A percentile compares a stretch with the other conserved stretches of the same genome.
Conservation (phyloP, 2,888 invertebrate species). For the Baronia brevicornis region DNA sequence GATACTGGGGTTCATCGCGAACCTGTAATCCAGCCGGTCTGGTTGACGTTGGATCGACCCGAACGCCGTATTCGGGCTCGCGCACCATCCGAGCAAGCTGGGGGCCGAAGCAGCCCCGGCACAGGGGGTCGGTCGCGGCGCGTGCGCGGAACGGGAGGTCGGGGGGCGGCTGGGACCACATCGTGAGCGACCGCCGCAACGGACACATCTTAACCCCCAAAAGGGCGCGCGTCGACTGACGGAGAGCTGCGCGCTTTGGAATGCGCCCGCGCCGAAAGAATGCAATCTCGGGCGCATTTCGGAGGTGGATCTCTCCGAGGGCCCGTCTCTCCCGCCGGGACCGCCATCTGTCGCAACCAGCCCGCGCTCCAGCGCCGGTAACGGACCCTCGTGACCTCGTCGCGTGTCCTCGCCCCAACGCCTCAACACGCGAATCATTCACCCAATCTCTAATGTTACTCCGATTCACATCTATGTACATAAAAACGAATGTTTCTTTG, state of each 20-base stretch:
- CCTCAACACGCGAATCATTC: slow-evolving; percentile 55
- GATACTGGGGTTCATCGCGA: slow-evolving; percentile 65
- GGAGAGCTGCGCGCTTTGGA: slow-evolving; percentile 63
- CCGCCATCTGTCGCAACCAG: slow-evolving; percentile 71
- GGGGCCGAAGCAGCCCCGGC: slow-evolving; percentile 47
- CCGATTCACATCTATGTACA: neutral
- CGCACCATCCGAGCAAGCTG: slow-evolving; percentile 64
- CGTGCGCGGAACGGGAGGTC: slow-evolving; percentile 51
- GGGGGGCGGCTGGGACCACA: slow-evolving; percentile 72
- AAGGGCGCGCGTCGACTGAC: slow-evolving; percentile 74
- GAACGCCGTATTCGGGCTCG: slow-evolving; percentile 58
- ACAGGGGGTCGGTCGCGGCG: slow-evolving; percentile 46
- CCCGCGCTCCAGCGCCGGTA: slow-evolving; percentile 45
- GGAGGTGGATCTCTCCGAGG: slow-evolving; percentile 74
- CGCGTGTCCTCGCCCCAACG: slow-evolving; percentile 48
- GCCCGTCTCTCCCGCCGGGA: slow-evolving; percentile 60
- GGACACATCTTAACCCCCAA: slow-evolving; percentile 76
- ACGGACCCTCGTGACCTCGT: slow-evolving; percentile 56
- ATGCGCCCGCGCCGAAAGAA: slow-evolving; percentile 76
- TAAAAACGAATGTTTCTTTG: no score
- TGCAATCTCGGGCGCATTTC: slow-evolving; percentile 77
- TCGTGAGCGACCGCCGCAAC: slow-evolving; percentile 69
- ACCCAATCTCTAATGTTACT: slow-evolving; percentile 24
- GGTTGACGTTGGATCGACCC: slow-evolving; percentile 53
- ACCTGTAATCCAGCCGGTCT: slow-evolving; percentile 56